Base-by-base conservation (phyloP, 2,888 invertebrate species). In the Cosmia trapezina region DNA sequence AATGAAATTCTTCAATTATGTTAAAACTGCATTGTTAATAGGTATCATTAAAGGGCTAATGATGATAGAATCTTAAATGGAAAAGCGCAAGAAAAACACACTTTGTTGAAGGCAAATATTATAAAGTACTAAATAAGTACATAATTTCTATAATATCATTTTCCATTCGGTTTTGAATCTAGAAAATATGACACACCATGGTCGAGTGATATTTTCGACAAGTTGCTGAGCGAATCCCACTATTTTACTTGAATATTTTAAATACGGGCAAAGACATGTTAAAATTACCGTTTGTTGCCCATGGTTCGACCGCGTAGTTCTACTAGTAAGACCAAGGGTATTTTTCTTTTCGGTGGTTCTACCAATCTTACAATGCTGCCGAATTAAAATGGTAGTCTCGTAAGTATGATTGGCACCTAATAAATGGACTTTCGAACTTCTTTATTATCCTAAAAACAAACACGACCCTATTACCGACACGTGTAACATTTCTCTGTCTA, bases 51-150 rank as follows among this genome's bases (percentile, higher is more conserved):
- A 2, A 47, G 9, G 6, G 7, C 19, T 47, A 65, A 54, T 45
- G 45, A 37, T 70, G 33, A 45, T 70, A 2, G 54, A 65, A 70
- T 37, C 12, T 28, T 65, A 45, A 45, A 54, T 37, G 45, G 17
- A 22, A 33, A 9, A 14, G 4, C 17, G n/a, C 14, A 54, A n/a
- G 22, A 54, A 54, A 64, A 37, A 54, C n/a, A 22, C 28, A 28
- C 17, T 22, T 62, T 62, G 19, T 45, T 45, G 28, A 28, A 28
- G 12, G 4, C 2, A 19, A 45, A 12, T 45, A 45, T 19, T 22
- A 17, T 28, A 12, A 22, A 28, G 3, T 28, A 12, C 7, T 12
- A 9, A 59, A 37, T 28, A 28, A 28, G 28, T 28, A 28, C 28
- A 28, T 12, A n/a, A 37, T 37, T 37, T 59, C 0, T 37, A 37